These are phyloP conservation scores for Daphoenositta chrysoptera DNA, from an alignment of 2,113 vertebrate genomes.

Conservation along the genomic window DNA sequence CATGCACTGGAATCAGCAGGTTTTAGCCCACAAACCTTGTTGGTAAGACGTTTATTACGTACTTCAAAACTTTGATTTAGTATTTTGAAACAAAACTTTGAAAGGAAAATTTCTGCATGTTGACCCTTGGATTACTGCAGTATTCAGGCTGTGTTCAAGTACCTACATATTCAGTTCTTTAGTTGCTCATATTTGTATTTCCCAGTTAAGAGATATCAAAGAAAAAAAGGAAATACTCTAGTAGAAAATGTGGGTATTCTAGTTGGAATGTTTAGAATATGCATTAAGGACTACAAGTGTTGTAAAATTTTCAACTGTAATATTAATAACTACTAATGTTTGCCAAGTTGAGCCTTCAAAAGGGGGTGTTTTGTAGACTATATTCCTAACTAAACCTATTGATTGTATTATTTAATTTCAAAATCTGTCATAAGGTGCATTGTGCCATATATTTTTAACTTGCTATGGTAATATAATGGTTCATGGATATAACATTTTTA, in stretches of 20 bases:
- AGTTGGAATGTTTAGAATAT: background rate
- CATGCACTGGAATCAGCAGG: slow-evolving; percentile 81
- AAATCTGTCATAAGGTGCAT: background rate
- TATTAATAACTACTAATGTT: background rate
- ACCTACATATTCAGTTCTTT: background rate
- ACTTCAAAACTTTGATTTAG: background rate
- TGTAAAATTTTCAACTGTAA: background rate
- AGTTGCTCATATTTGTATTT: background rate
- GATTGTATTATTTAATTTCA: background rate
- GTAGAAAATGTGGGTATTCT: background rate
- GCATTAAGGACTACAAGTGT: background rate
- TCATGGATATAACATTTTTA: background rate
- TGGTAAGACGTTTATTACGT: slow-evolving; percentile 77
- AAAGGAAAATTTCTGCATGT: background rate
- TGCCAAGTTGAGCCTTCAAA: background rate
- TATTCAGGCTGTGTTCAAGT: background rate
- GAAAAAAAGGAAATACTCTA: background rate
- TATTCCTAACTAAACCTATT: background rate
- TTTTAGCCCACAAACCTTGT: slow-evolving; percentile 86
- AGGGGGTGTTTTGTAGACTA: background rate
- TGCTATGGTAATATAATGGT: background rate
- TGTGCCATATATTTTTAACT: background rate
- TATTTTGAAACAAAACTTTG: background rate
- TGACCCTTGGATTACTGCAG: background rate
- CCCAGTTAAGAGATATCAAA: background rate